Conservation (phyloP, 2,888 invertebrate species). For the Platycheirus albimanus region DNA sequence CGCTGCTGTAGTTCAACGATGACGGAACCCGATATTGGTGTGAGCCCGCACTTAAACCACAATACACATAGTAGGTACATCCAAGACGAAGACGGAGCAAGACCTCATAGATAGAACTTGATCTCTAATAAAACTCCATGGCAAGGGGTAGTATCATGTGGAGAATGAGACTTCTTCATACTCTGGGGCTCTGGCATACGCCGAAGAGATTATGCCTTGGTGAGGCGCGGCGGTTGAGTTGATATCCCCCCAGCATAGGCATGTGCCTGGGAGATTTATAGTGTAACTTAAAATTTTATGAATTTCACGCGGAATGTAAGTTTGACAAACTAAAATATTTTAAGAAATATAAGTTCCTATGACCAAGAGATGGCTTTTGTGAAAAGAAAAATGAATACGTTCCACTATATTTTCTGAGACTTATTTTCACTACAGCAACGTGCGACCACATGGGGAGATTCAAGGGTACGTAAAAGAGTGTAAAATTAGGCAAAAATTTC, state of each 20-base stretch:
- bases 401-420: too few species aligned
- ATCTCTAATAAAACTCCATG: slow-evolving; percentile 17
- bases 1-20: slow-evolving; percentile 23
- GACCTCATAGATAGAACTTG: slow-evolving; percentile 44
- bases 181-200: slow-evolving; percentile 71
- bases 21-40: slow-evolving; percentile 70
- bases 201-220: slow-evolving; percentile 54
- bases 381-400: too few species aligned
- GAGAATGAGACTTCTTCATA: slow-evolving; percentile 46
- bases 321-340: too few species aligned
- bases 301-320: not conserved
- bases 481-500: too few species aligned
- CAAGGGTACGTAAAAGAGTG: too few species aligned
- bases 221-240: slow-evolving; percentile 48
- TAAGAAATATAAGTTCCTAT: too few species aligned
- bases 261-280: slow-evolving; percentile 73
- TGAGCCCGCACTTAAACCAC: slow-evolving; percentile 64
- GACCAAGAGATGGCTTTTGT: too few species aligned
- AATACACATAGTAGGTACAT: slow-evolving; percentile 48
- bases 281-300: slow-evolving; percentile 26
- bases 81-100: slow-evolving; percentile 10
- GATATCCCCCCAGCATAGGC: slow-evolving; percentile 54
- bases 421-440: too few species aligned
- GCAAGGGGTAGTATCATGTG: slow-evolving; percentile 54
- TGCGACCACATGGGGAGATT: too few species aligned